Conservation (phyloP, 2,797 vertebrate genomes). For the Danionella dracula region DNA sequence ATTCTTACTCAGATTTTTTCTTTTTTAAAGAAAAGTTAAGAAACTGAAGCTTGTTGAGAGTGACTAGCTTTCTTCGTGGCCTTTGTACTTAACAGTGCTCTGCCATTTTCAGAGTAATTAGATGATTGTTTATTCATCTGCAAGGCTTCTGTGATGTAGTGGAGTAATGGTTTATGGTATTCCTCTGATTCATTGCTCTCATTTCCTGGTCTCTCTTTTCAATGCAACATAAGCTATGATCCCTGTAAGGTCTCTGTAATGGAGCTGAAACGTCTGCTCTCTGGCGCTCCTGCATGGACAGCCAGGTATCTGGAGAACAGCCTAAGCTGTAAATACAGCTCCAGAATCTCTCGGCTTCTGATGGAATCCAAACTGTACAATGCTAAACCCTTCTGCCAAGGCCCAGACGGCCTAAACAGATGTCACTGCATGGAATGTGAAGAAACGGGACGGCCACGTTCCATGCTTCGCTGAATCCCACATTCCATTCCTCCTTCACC, state of each 20-base stretch:
- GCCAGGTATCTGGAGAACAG: conserved; percentile 59
- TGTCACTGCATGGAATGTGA: conserved; percentile 15
- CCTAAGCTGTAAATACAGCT: conserved; percentile 69
- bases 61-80: no score
- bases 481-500: conserved; percentile 21
- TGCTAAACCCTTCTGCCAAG: neutral
- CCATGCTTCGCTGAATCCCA: conserved; percentile 25
- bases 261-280: conserved; percentile 57
- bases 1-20: no score
- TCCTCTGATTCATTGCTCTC: conserved; percentile 22
- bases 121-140: conserved; percentile 11
- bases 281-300: conserved; percentile 51
- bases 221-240: conserved; percentile 3
- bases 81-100: no score
- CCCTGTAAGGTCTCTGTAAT: conserved; percentile 52
- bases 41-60: no score
- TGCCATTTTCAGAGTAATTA: neutral
- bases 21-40: no score
- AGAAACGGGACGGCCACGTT: conserved; percentile 20
- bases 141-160: conserved; percentile 16
- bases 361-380: conserved; percentile 31
- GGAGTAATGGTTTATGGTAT: conserved; percentile 19
- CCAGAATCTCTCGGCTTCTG: conserved; percentile 60
- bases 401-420: conserved; percentile 34
- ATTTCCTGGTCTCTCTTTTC: conserved; percentile 15